Evolutionary conservation across 2,888 invertebrate genomes (phyloP), one percentile per base, ranked within the genome.

Genomic region (Chorisops tibialis): DNA sequence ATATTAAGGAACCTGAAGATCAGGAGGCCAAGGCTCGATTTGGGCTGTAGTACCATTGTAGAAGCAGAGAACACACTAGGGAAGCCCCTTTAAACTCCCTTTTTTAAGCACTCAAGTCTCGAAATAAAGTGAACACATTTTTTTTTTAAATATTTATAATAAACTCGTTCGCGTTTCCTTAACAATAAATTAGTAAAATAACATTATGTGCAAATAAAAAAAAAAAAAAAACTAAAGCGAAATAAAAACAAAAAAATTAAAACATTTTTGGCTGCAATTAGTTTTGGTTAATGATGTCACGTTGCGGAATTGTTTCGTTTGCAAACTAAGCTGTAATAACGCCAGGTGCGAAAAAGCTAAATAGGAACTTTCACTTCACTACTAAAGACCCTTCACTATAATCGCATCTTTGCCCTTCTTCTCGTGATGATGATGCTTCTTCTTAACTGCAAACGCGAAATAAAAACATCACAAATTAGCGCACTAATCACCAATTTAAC

Each of bases 381-480:
- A 11, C 51, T 59, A 62, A 43, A 54, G 49, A 38, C 50, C 62
- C 35, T 64, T 64, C 16, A 59, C 62, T 18, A 18, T 18, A 5
- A 37, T 45, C 18, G 50, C 60, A 16, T 74, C 75, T 66, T 74
- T 71, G 66, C 68, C 71, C 49, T 68, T 71, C 60, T 67, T 65
- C 59, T 74, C 73, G 62, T 70, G 69, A 12, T 72, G 71, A 62
- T 70, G 69, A 12, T 72, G 71, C 58, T 75, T 72, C 62, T 73
- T 74, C 59, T 76, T 77, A 38, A 74, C 77, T 77, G 70, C 14
- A 72, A 71, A 49, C 14, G 61, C 38, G 22, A 63, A 51, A 59
- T 51, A 43, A 48, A n/a, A 21, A 39, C n/a, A 49, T 12, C 24
- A 24, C 5, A 14, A 12, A 35, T 30, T 19, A 22, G 12, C 39